These are phyloP conservation scores for Monomorium pharaonis DNA, from an alignment of 1,140 invertebrate genomes.

Conservation along the genomic window DNA sequence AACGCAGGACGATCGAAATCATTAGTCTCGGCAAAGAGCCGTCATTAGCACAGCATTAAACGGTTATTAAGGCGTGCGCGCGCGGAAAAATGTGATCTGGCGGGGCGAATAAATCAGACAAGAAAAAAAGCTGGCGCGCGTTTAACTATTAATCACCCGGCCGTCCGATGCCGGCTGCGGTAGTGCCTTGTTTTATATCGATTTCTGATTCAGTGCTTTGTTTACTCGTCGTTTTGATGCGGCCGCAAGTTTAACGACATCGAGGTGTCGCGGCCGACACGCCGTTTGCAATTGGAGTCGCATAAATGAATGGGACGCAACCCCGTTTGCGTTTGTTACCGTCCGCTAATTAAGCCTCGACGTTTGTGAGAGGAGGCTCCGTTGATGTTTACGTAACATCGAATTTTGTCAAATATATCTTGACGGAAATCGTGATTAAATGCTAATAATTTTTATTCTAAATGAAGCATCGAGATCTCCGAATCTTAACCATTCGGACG, in stretches of 20 bases:
- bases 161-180: neutral
- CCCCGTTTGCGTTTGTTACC: neutral
- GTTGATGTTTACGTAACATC: neutral
- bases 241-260: conserved; percentile 21
- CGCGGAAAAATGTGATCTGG: conserved; percentile 41
- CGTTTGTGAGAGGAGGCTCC: no score
- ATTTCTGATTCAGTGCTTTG: conserved; percentile 55
- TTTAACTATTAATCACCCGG: conserved; percentile 52
- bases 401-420: neutral
- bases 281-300: conserved; percentile 2
- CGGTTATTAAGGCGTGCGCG: conserved; percentile 39
- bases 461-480: neutral
- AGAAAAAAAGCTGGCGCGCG: neutral
- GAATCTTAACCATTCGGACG: neutral
- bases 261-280: conserved; percentile 6
- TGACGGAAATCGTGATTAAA: neutral
- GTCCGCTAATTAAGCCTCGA: conserved; percentile 1
- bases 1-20: conserved; percentile 44
- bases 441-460: neutral
- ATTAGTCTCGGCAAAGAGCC: conserved; percentile 37
- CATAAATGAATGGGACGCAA: conserved; percentile 21
- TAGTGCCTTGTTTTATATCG: conserved; percentile 31
- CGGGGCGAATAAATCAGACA: conserved; percentile 40
- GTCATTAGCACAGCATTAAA: conserved; percentile 48
- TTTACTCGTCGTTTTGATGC: conserved; percentile 42